Percentiles rank a stretch among this genome's conserved stretches.
Evolutionary conservation across 2,888 invertebrate species (phyloP).

Genomic region (Sarcophaga rosellei): DNA sequence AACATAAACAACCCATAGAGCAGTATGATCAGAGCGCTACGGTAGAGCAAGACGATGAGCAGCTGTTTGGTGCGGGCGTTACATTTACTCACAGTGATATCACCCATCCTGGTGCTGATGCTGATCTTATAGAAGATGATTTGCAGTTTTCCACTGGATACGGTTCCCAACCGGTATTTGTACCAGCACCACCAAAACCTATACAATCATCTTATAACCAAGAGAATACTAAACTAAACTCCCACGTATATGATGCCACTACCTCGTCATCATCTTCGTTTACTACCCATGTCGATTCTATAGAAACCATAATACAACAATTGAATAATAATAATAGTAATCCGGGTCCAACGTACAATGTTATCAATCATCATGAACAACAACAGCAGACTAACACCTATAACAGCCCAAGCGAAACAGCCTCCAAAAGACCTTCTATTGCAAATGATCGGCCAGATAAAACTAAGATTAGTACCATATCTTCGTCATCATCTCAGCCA

Average conservation of each 20-base stretch:
- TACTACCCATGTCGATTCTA: conserved; percentile 82
- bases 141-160: conserved; percentile 82
- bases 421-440: conserved; percentile 7
- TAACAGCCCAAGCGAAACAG: background rate
- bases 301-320: conserved; percentile 85
- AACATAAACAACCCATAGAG: background rate
- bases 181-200: conserved; percentile 81
- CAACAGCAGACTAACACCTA: conserved; percentile 10
- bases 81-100: conserved; percentile 84
- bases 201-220: conserved; percentile 70
- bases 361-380: conserved; percentile 74
- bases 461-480: conserved; percentile 8
- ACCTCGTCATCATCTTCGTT: conserved; percentile 77
- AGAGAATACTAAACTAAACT: conserved; percentile 67
- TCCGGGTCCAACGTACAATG: conserved; percentile 79
- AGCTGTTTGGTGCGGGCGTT: conserved; percentile 72
- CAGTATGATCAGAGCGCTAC: conserved; percentile 18
- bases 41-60: conserved; percentile 16
- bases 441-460: conserved; percentile 33
- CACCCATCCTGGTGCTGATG: conserved; percentile 85
- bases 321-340: conserved; percentile 82
- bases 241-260: conserved; percentile 63
- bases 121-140: conserved; percentile 85
- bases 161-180: conserved; percentile 78
- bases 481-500: background rate